Percentiles rank a stretch among this genome's conserved stretches.
These are phyloP conservation scores for Catharus fuscescens DNA, from an alignment of 2,113 vertebrate species.

Conservation along the genomic window DNA sequence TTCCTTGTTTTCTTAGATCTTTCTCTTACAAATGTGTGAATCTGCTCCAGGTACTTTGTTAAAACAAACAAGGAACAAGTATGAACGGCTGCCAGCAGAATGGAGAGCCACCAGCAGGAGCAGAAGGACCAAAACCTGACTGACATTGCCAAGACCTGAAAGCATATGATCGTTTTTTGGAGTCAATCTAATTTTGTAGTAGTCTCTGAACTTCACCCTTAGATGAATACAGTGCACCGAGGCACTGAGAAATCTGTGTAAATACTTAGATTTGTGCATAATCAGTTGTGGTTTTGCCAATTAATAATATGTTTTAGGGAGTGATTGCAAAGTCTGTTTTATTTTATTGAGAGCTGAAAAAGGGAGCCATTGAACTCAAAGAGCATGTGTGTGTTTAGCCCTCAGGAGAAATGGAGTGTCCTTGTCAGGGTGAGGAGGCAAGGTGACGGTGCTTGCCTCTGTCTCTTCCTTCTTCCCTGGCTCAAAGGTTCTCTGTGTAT, in stretches of 20 bases:
- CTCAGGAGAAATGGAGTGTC: accelerated
- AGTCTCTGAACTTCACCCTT: neutral
- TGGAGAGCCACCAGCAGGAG: neutral
- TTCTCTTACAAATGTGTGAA: neutral
- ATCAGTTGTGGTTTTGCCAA: neutral
- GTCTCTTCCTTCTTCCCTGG: neutral
- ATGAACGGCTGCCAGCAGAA: accelerated
- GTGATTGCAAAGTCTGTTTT: neutral
- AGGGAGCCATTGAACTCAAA: neutral
- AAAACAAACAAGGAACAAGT: neutral
- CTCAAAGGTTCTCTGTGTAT: neutral
- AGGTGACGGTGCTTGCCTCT: neutral
- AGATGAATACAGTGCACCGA: neutral
- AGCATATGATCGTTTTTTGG: neutral
- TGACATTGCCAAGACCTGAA: neutral
- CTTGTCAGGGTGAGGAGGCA: neutral
- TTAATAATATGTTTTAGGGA: neutral
- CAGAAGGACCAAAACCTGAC: neutral
- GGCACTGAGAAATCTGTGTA: neutral
- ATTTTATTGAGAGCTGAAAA: neutral
- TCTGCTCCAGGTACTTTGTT: neutral
- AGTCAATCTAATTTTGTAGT: neutral
- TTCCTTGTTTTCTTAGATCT: neutral
- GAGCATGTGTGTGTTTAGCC: neutral
- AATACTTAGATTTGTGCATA: neutral